Evolutionary conservation across 1,140 invertebrate genomes (phyloP).

Genomic region (Halictus rubicundus): DNA sequence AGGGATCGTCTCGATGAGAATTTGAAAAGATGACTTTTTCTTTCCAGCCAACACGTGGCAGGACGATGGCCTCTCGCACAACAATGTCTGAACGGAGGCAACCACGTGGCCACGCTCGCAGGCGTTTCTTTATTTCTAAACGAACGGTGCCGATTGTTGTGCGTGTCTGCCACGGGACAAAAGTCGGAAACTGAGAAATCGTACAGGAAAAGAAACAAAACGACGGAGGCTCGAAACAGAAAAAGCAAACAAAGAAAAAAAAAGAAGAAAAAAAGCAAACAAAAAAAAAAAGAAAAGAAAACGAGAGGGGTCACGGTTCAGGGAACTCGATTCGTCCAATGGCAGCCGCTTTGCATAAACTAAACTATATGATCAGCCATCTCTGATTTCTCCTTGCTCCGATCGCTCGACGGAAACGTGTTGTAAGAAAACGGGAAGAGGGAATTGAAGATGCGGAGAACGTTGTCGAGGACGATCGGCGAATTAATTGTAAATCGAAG

Average conservation of each 20-base stretch:
- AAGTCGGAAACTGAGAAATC: too few species aligned
- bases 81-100: constrained; percentile 68
- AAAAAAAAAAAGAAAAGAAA: neutral
- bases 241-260: neutral
- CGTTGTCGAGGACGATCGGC: too few species aligned
- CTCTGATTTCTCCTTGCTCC: too few species aligned
- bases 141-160: constrained; percentile 21
- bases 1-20: constrained; percentile 65
- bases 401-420: too few species aligned
- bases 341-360: neutral
- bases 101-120: neutral
- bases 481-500: constrained; percentile 19
- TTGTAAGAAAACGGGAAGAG: too few species aligned
- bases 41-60: constrained; percentile 79
- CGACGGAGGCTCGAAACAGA: neutral
- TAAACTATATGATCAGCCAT: too few species aligned
- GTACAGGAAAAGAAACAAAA: too few species aligned
- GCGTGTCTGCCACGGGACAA: constrained; percentile 12
- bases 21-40: constrained; percentile 75
- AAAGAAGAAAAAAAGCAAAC: too few species aligned
- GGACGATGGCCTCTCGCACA: constrained; percentile 73
- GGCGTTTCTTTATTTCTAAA: constrained; percentile 8
- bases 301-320: constrained; percentile 14
- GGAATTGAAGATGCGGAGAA: too few species aligned
- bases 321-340: constrained; percentile 35